Percentiles rank a stretch among this genome's conserved stretches.
phyloP scores from a whole-genome alignment of 2,888 invertebrate species.

The Coronaproctus castanopsis region DNA sequence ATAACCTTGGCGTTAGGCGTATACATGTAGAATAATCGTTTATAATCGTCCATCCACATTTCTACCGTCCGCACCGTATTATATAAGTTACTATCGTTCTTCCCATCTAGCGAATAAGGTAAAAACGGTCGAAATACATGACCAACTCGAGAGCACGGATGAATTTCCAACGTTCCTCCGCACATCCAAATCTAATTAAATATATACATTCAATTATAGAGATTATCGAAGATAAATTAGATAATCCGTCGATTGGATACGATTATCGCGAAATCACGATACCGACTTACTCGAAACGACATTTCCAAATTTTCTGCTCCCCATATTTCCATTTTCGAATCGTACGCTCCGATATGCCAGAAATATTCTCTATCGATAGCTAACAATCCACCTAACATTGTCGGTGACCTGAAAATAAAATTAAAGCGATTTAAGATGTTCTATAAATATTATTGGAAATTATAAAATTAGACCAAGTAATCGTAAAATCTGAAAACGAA shows the following conservation, averaged over 20 bases:
- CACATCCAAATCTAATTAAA: constrained; percentile 39
- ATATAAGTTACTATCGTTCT: constrained; percentile 81
- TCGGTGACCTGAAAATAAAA: constrained; percentile 78
- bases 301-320: constrained; percentile 95
- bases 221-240: neutral
- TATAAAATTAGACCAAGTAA: too few species aligned
- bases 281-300: constrained; percentile 56
- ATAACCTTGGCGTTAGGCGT: constrained; percentile 53
- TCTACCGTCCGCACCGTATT: constrained; percentile 87
- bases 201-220: neutral
- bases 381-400: constrained; percentile 93
- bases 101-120: constrained; percentile 76
- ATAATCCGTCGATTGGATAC: too few species aligned
- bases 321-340: constrained; percentile 99
- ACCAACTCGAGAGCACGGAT: constrained; percentile 81
- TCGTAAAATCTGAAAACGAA: too few species aligned
- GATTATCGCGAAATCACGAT: too few species aligned
- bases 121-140: constrained; percentile 89
- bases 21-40: constrained; percentile 73
- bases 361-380: constrained; percentile 90
- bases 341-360: constrained; percentile 91
- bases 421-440: constrained; percentile 84
- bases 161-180: constrained; percentile 79
- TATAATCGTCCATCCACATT: constrained; percentile 97
- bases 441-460: too few species aligned